Evolutionary conservation across 2,113 vertebrate genomes (phyloP).

Genomic region (Brachyhypopomus gauderio): DNA sequence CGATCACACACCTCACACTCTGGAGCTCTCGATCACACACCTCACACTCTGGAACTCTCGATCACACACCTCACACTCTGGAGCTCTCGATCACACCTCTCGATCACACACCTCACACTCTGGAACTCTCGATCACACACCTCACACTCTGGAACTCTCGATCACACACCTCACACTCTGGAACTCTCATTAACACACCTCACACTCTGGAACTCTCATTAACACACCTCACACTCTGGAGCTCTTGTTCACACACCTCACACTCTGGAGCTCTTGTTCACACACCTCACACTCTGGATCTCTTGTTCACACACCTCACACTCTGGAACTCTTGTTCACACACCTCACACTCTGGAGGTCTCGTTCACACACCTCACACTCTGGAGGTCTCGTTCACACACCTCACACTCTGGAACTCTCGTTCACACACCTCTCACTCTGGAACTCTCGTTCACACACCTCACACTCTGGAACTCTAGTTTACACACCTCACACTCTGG

Average conservation of each 20-base stretch:
- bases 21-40: slow-evolving; percentile 13
- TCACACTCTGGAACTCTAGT: not conserved
- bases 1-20: not conserved
- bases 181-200: slow-evolving; percentile 14
- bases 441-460: not conserved
- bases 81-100: too few relatives aligned
- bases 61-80: not conserved
- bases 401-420: not conserved
- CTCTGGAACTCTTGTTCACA: not conserved
- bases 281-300: not conserved
- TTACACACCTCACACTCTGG: not conserved
- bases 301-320: not conserved
- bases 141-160: not conserved
- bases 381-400: not conserved
- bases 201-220: not conserved
- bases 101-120: not conserved
- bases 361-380: not conserved
- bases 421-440: not conserved
- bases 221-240: too few relatives aligned
- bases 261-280: slow-evolving; percentile 60
- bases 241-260: slow-evolving; percentile 52
- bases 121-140: slow-evolving; percentile 13
- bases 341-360: not conserved
- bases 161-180: not conserved
- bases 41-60: not conserved